These are phyloP conservation scores for Cantharis rustica DNA, from an alignment of 2,888 invertebrate genomes.

Conservation along the genomic window DNA sequence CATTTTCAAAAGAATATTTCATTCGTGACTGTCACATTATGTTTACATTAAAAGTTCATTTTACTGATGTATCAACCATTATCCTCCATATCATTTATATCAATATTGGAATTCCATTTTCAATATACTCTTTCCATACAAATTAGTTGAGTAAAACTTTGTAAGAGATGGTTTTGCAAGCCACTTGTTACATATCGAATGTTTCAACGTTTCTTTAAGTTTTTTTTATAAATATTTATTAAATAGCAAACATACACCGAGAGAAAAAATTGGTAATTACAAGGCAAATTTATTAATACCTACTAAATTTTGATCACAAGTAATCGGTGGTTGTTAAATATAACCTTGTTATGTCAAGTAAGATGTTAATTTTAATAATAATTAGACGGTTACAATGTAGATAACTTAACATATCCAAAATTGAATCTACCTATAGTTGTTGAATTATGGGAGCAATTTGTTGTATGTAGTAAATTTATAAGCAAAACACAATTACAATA, in stretches of 20 bases:
- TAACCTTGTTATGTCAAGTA: too few relatives aligned
- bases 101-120: conserved; percentile 47
- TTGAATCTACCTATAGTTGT: too few relatives aligned
- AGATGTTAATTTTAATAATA: too few relatives aligned
- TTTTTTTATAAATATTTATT: neutral
- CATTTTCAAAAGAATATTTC: neutral
- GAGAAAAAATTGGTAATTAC: too few relatives aligned
- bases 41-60: neutral
- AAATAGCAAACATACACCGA: neutral
- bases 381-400: too few relatives aligned
- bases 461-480: too few relatives aligned
- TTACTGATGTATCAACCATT: neutral
- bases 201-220: neutral
- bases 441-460: too few relatives aligned
- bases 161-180: neutral
- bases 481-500: too few relatives aligned
- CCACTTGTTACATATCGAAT: neutral
- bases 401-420: too few relatives aligned
- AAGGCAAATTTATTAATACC: too few relatives aligned
- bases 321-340: too few relatives aligned
- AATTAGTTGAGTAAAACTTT: conserved; percentile 31
- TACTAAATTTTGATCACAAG: too few relatives aligned
- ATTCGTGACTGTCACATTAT: neutral
- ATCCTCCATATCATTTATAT: conserved; percentile 35
- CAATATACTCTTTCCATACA: conserved; percentile 44